Evolutionary conservation across 2,888 invertebrate species (phyloP).

Genomic region (Tineola bisselliella): DNA sequence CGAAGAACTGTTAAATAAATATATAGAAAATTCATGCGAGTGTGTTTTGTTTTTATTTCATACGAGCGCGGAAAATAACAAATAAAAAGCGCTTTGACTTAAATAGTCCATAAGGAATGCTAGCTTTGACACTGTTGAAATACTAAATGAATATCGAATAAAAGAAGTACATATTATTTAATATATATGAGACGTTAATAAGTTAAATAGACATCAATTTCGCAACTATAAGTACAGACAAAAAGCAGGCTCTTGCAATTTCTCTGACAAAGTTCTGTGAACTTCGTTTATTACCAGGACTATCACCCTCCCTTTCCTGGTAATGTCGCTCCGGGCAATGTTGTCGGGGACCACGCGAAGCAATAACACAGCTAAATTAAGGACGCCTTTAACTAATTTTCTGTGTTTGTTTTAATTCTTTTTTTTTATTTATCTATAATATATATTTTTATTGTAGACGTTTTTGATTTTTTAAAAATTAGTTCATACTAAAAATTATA

Average conservation of each 20-base stretch:
- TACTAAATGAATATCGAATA: not conserved
- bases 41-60: too few species aligned
- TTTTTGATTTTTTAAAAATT: too few species aligned
- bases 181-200: not conserved
- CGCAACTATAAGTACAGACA: not conserved
- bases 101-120: too few species aligned
- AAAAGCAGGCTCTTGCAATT: constrained; percentile 2
- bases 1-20: too few species aligned
- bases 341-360: not conserved
- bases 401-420: not conserved
- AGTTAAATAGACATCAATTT: not conserved
- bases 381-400: not conserved
- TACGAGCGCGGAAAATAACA: too few species aligned
- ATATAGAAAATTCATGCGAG: too few species aligned
- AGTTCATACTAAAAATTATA: too few species aligned
- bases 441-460: too few species aligned
- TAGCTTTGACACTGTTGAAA: too few species aligned
- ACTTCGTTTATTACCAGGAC: constrained; percentile 13
- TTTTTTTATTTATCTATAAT: not conserved
- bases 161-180: not conserved
- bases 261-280: constrained; percentile 7
- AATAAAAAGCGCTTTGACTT: too few species aligned
- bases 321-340: constrained; percentile 9
- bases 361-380: constrained; percentile 7
- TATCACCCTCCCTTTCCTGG: constrained; percentile 7